Evolutionary conservation across 2,113 vertebrate genomes (phyloP).

Genomic region (Pelvicachromis taeniatus): DNA sequence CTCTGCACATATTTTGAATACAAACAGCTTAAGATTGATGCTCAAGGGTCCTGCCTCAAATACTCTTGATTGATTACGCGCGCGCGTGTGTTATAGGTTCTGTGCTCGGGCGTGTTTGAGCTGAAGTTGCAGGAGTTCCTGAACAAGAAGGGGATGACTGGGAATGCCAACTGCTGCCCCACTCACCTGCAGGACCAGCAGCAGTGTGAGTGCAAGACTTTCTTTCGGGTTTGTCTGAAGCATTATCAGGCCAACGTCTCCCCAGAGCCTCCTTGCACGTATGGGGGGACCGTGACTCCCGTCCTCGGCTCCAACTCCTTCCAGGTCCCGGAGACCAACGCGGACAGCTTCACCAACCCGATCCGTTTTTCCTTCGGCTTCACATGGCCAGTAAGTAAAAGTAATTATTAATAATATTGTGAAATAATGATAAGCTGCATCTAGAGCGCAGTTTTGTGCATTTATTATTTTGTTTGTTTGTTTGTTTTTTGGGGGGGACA

Average conservation of each 20-base stretch:
- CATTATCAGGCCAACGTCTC: conserved; percentile 96
- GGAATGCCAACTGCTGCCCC: conserved; percentile 89
- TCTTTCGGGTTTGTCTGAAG: conserved; percentile 97
- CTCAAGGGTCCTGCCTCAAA: not conserved
- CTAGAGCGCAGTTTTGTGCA: not conserved
- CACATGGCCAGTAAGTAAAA: conserved; percentile 93
- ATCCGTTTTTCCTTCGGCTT: conserved; percentile 91
- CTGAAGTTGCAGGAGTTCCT: conserved; percentile 97
- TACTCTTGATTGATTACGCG: not conserved
- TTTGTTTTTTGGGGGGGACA: not conserved
- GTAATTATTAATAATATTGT: not conserved
- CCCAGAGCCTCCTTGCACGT: conserved; percentile 96
- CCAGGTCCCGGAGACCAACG: conserved; percentile 85
- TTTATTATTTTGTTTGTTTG: not conserved
- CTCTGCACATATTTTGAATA: not conserved
- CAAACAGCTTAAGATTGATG: not conserved
- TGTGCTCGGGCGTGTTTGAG: conserved; percentile 93
- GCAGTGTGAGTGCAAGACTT: conserved; percentile 95
- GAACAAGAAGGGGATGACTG: conserved; percentile 88
- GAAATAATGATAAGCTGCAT: not conserved
- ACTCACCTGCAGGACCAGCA: conserved; percentile 69
- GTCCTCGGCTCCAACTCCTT: conserved; percentile 96
- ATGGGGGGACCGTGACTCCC: conserved; percentile 91
- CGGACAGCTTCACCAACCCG: conserved; percentile 90
- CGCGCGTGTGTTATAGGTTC: conserved; percentile 72